Percentiles rank a stretch among this genome's conserved stretches.
phyloP scores from a whole-genome alignment of 64 coral and sea anemone genomes.

The Montipora cactus region DNA sequence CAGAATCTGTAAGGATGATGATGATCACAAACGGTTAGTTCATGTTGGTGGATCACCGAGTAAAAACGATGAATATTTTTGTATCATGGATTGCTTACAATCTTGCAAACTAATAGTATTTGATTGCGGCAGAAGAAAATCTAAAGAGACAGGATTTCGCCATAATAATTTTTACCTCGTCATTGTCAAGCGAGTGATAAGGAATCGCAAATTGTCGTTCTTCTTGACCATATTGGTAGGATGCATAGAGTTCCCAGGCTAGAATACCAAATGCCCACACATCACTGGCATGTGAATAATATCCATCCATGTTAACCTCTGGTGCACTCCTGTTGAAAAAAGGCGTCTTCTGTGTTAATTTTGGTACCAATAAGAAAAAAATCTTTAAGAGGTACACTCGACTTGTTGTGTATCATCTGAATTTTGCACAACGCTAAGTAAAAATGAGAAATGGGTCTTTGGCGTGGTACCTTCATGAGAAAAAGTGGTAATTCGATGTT shows the following conservation, averaged over 20 bases:
- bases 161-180: background rate
- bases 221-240: background rate
- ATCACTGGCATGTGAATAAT: slow-evolving; percentile 70
- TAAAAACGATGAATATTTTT: no score
- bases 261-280: slow-evolving; percentile 83
- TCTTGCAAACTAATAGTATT: no score
- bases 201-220: background rate
- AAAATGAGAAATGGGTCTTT: no score
- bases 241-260: slow-evolving; percentile 67
- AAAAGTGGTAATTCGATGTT: no score
- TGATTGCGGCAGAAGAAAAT: background rate
- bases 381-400: no score
- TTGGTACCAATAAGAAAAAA: no score
- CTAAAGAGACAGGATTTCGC: background rate
- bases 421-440: no score
- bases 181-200: background rate
- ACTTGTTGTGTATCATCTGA: no score
- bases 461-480: no score
- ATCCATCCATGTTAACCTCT: slow-evolving; percentile 72
- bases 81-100: no score
- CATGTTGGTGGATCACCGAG: no score
- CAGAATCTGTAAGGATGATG: slow-evolving; percentile 30
- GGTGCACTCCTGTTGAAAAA: slow-evolving; percentile 67
- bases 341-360: background rate
- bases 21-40: no score